These are phyloP conservation scores for Rotaria magnacalcarata DNA, from an alignment of 2,888 invertebrate genomes.

Conservation along the genomic window DNA sequence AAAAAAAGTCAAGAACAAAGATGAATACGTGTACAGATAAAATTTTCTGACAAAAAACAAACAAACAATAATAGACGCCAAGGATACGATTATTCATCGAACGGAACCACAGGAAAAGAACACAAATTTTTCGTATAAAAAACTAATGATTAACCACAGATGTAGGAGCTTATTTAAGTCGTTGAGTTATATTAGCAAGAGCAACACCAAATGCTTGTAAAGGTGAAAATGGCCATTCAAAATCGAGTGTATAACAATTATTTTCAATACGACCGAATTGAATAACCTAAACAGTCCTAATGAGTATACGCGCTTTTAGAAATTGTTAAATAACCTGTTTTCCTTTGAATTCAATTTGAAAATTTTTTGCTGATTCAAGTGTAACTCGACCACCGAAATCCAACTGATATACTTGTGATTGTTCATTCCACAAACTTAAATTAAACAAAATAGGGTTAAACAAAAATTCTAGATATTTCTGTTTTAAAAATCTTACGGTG, in stretches of 20 bases:
- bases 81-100: background rate
- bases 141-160: slow-evolving; percentile 38
- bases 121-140: slow-evolving; percentile 45
- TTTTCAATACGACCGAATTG: slow-evolving; percentile 97
- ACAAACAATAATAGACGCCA: background rate
- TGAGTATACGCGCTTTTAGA: background rate
- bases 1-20: background rate
- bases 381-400: slow-evolving; percentile 98
- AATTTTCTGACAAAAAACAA: background rate
- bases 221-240: slow-evolving; percentile 96
- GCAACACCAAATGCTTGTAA: slow-evolving; percentile 97
- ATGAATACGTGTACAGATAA: background rate
- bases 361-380: slow-evolving; percentile 97
- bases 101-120: slow-evolving; percentile 35
- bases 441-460: no score
- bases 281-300: slow-evolving; percentile 73
- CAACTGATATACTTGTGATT: slow-evolving; percentile 94
- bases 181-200: slow-evolving; percentile 87
- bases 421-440: slow-evolving; percentile 86
- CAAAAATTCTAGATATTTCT: background rate
- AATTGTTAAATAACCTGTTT: slow-evolving; percentile 70
- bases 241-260: slow-evolving; percentile 95
- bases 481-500: slow-evolving; percentile 62
- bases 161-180: slow-evolving; percentile 69
- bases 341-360: slow-evolving; percentile 92